Evolutionary conservation across 2,797 vertebrate species (phyloP).

Genomic region (Pterois miles): DNA sequence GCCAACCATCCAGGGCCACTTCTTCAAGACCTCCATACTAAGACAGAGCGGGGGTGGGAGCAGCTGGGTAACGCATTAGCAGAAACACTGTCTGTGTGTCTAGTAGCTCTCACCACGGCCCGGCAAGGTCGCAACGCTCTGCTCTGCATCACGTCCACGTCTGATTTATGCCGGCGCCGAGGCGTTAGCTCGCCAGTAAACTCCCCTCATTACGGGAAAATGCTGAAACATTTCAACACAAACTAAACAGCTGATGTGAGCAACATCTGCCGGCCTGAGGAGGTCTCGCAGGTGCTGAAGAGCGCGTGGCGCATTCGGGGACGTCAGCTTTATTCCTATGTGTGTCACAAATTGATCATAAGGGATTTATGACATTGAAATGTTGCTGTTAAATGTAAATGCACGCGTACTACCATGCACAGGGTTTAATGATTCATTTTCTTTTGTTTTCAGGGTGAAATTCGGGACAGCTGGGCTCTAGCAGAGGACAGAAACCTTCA

Average conservation of each 20-base stretch:
- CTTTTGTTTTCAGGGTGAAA: constrained; percentile 20
- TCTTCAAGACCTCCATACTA: constrained; percentile 4
- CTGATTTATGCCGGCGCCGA: constrained; percentile 63
- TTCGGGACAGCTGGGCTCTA: constrained; percentile 59
- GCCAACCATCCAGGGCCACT: background rate
- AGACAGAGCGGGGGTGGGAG: background rate
- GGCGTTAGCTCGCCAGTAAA: constrained; percentile 65
- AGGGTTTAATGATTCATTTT: constrained; percentile 31
- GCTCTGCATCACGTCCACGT: constrained; percentile 42
- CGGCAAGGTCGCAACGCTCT: constrained; percentile 25
- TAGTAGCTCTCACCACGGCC: constrained; percentile 1
- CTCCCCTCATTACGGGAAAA: constrained; percentile 52
- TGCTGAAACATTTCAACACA: constrained; percentile 41
- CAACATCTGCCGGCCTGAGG: constrained; percentile 57
- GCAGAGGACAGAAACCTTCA: constrained; percentile 47
- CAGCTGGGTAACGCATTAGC: constrained; percentile 72
- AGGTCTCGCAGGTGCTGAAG: constrained; percentile 41
- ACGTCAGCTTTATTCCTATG: constrained; percentile 40
- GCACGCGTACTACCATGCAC: background rate
- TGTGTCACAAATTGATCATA: constrained; percentile 41
- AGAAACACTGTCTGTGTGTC: constrained; percentile 46
- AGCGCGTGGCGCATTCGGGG: constrained; percentile 42
- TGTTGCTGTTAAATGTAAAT: constrained; percentile 9
- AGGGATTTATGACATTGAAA: constrained; percentile 43
- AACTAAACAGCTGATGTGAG: constrained; percentile 41